A percentile compares a stretch with the other conserved stretches of the same genome.
These are phyloP conservation scores for Isaurus tuberculatus DNA, from an alignment of 92 coral and sea anemone species.

Conservation along the genomic window DNA sequence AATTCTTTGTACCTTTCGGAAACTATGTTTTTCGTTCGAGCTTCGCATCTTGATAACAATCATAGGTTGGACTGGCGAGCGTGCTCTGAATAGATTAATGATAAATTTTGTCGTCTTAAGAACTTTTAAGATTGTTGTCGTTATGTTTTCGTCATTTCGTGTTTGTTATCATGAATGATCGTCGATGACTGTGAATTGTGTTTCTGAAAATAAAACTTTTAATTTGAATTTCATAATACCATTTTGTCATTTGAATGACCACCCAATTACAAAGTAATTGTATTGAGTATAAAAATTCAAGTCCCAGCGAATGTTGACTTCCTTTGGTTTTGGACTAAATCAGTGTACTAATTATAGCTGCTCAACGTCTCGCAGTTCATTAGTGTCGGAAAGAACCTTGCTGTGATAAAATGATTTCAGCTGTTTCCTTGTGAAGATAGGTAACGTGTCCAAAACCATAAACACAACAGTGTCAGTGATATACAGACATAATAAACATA, in stretches of 20 bases:
- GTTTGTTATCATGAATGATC: conserved; percentile 14
- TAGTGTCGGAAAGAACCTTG: not conserved
- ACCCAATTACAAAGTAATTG: not conserved
- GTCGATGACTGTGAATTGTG: not conserved
- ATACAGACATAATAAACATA: not conserved
- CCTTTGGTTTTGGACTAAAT: not conserved
- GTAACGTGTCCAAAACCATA: not conserved
- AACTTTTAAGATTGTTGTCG: not conserved
- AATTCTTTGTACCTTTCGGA: not conserved
- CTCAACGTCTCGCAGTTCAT: conserved; percentile 7
- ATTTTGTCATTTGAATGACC: not conserved
- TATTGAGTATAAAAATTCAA: not conserved
- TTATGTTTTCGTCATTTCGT: conserved; percentile 1
- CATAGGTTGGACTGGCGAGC: not conserved
- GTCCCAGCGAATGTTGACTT: not conserved
- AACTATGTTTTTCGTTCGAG: not conserved
- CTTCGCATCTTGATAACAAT: not conserved
- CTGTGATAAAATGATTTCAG: conserved; percentile 1
- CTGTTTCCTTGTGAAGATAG: conserved; percentile 17
- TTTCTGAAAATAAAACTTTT: conserved; percentile 4
- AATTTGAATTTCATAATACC: not conserved
- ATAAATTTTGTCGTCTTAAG: not conserved
- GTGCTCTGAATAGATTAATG: too few relatives aligned
- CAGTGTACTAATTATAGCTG: not conserved
- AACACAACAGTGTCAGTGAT: not conserved